Evolutionary conservation across 2,888 invertebrate genomes (phyloP).

Genomic region (Drosophila mulleri): DNA sequence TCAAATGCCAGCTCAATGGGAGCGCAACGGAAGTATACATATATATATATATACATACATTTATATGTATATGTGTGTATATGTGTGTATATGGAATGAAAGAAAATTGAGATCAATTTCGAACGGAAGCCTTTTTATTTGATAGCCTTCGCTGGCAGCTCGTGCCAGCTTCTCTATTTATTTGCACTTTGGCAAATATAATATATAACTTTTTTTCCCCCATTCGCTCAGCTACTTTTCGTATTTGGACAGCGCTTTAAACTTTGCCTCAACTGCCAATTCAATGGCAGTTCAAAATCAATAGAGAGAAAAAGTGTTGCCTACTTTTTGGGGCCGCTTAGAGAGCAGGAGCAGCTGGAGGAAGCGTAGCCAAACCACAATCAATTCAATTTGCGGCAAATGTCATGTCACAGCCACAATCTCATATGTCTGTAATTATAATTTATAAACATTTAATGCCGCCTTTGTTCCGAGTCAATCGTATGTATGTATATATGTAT

Average conservation of each 20-base stretch:
- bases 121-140: constrained; percentile 34
- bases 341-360: neutral
- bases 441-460: constrained; percentile 71
- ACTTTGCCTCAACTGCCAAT: constrained; percentile 70
- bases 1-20: constrained; percentile 52
- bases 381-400: constrained; percentile 61
- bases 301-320: constrained; percentile 42
- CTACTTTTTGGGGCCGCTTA: neutral
- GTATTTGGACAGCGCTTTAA: constrained; percentile 74
- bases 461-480: constrained; percentile 67
- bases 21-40: constrained; percentile 56
- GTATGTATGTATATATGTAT: constrained; percentile 7
- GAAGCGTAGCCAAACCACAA: constrained; percentile 32
- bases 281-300: constrained; percentile 56
- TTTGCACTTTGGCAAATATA: constrained; percentile 73
- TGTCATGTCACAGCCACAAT: constrained; percentile 46
- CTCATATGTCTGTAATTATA: constrained; percentile 69
- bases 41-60: neutral
- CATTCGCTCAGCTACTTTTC: constrained; percentile 52
- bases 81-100: neutral
- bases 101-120: constrained; percentile 32
- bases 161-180: constrained; percentile 31
- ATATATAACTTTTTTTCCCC: constrained; percentile 72
- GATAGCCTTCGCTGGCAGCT: constrained; percentile 14
- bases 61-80: neutral